Evolutionary conservation across 2,888 invertebrate species (phyloP).

Genomic region (Gymnosoma rotundatum): DNA sequence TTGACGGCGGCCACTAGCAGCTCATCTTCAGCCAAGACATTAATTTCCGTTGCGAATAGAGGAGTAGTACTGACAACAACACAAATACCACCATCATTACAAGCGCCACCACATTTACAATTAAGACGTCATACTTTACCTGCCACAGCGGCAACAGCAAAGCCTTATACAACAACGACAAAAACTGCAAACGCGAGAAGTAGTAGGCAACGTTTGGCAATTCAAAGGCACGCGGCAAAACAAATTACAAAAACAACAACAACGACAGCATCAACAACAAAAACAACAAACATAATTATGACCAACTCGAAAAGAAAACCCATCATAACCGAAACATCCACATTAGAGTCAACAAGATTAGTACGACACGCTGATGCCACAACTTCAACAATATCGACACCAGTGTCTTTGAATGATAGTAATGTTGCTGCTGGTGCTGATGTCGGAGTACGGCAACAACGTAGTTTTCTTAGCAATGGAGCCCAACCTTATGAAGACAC

Average conservation of each 20-base stretch:
- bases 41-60: slow-evolving; percentile 47
- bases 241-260: slow-evolving; percentile 70
- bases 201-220: slow-evolving; percentile 73
- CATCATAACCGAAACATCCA: slow-evolving; percentile 61
- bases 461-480: slow-evolving; percentile 71
- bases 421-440: slow-evolving; percentile 26
- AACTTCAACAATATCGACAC: slow-evolving; percentile 55
- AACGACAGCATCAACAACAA: slow-evolving; percentile 65
- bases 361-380: slow-evolving; percentile 64
- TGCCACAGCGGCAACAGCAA: slow-evolving; percentile 76
- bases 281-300: slow-evolving; percentile 53
- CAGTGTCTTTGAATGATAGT: slow-evolving; percentile 41
- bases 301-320: slow-evolving; percentile 64
- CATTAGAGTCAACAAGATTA: slow-evolving; percentile 66
- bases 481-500: slow-evolving; percentile 57
- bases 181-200: slow-evolving; percentile 62
- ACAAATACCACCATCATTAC: slow-evolving; percentile 81
- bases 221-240: slow-evolving; percentile 66
- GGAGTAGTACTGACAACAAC: slow-evolving; percentile 74
- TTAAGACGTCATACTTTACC: slow-evolving; percentile 76
- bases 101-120: slow-evolving; percentile 82
- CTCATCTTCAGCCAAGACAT: slow-evolving; percentile 69
- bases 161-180: slow-evolving; percentile 75
- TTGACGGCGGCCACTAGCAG: slow-evolving; percentile 46
- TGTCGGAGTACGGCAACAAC: slow-evolving; percentile 72